Base-by-base conservation (phyloP, 2,113 vertebrate species). In the Struthio camelus region DNA sequence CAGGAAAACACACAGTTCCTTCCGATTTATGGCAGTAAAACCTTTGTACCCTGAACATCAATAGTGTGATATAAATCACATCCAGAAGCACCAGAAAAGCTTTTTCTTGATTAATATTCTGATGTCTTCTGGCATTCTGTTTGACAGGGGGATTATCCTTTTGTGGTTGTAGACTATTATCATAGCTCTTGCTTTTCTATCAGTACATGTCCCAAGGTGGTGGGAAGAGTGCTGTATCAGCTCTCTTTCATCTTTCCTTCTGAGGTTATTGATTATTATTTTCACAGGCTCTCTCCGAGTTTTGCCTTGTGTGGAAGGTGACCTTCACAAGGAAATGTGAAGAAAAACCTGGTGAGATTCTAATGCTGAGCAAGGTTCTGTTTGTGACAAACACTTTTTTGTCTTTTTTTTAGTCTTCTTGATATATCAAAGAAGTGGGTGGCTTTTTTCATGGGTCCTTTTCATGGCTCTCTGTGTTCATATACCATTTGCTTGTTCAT, bases 61-160 rank as follows among this genome's bases (percentile, higher is more conserved):
- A 9, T 46, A 85, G 38, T 27, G 50, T 11, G 51, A 87, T 66
- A 61, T 40, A 78, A 76, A 85, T 62, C 36, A 28, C n/a, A 67
- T 72, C 61, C 79, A 75, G 51, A 42, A 92, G 42, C 42, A 50
- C 38, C 32, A 76, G 86, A 24, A 85, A 89, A 85, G 72, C 64
- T 84, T 82, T 88, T 66, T 50, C 76, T 84, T 89, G 38, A 81
- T 95, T 90, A 91, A 80, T 53, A 94, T 94, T 93, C 85, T 91
- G 85, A 73, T 65, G 66, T 54, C 66, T 93, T n/a, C 66, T 95
- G 90, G 82, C 51, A 1, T 85, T 94, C 66, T 90, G 19, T 85
- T 96, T 94, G 95, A 89, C 67, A 70, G 54, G 50, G 30, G 50
- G 72, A 87, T 94, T 94, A 95, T 81, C 38, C 50, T 91, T 92